Evolutionary conservation across 2,113 vertebrate species (phyloP), one percentile per base, ranked within the genome.

Genomic region (Tinamus guttatus): DNA sequence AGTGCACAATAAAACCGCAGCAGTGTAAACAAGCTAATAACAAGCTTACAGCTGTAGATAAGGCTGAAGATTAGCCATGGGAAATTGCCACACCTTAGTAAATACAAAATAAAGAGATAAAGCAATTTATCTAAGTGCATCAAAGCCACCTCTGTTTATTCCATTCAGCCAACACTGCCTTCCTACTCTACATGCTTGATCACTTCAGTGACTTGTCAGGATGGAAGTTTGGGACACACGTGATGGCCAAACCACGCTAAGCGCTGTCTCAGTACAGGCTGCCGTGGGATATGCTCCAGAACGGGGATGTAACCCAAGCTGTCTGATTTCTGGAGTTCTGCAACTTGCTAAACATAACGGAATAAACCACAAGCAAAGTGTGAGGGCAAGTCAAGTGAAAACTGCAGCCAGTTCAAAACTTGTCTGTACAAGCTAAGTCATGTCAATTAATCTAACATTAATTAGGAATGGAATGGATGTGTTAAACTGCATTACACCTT

Each of bases 11-110:
- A 56, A 83, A 74, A 51, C 25, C n/a, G 32, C 34, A 64, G 60
- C 36, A 84, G 14, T 84, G 51, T 88, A 95, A 96, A 90, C 41
- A 76, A 74, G 30, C 54, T 85, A 88, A 74, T 92, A 81, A 80
- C 43, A 96, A 85, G 30, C 49, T 88, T 92, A 85, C 24, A 81
- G 51, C 20, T 84, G 51, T 60, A 79, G 56, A 60, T 81, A 80
- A 82, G 79, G 49, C 22, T 73, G 70, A 85, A 93, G 71, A 93
- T 89, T 58, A 89, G 59, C 65, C 43, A 67, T 22, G 7, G 59
- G 80, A 88, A 92, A 83, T 59, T 83, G 51, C 18, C 59, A 68
- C 64, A 81, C 41, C 79, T 86, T 32, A 90, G 41, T 60, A 86
- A 75, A 93, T 22, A 93, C 30, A 74, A 82, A 85, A 87, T 73